phyloP scores from a whole-genome alignment of 2,113 vertebrate species.

The Diadophis punctatus region DNA sequence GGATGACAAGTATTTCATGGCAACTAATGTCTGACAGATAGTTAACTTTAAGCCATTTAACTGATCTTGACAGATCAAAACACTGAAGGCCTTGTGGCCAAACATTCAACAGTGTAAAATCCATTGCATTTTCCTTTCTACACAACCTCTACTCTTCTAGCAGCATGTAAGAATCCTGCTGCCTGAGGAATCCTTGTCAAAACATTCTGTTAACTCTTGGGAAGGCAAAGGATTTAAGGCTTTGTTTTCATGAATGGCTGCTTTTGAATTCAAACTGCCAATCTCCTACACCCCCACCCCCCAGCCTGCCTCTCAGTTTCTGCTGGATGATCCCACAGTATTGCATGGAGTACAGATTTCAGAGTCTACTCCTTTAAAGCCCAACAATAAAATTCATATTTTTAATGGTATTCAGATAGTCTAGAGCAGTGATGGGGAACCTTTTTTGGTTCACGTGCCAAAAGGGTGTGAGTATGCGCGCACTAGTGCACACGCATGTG shows the following conservation, averaged over 20 bases:
- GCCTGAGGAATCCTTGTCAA: background rate
- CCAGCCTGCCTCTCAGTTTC: background rate
- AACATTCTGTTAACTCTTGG: constrained; percentile 10
- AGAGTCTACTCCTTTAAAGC: background rate
- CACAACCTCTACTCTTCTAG: background rate
- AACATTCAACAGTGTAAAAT: background rate
- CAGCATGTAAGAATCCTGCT: background rate
- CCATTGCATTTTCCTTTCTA: constrained; percentile 3
- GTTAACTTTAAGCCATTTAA: background rate
- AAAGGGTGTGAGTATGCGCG: no score
- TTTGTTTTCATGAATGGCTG: background rate
- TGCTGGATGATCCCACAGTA: background rate
- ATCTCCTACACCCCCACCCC: background rate
- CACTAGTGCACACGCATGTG: no score
- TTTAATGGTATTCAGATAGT: background rate
- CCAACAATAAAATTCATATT: background rate
- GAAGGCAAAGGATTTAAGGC: background rate
- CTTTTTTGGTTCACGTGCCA: no score
- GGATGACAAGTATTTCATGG: constrained; percentile 6
- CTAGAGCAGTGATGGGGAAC: background rate
- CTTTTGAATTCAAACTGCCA: background rate
- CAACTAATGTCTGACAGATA: background rate
- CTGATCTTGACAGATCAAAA: background rate
- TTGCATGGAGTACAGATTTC: background rate
- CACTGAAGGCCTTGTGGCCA: background rate